Conservation (phyloP, 1,140 invertebrate genomes). For the Gerris buenoi region DNA sequence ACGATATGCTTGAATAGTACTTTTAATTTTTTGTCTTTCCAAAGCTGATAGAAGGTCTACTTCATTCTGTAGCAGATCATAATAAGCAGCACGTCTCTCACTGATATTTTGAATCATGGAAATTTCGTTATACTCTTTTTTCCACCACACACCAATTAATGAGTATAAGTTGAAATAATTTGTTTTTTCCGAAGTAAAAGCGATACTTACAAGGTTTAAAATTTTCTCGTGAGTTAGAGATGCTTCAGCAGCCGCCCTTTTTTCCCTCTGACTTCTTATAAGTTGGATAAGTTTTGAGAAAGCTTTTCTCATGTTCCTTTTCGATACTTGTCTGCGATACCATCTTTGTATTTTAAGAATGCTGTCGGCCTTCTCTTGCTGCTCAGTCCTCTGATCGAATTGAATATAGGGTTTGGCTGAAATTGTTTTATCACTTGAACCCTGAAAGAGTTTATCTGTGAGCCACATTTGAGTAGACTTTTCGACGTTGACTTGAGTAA, state of each 20-base stretch:
- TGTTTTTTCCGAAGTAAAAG: not conserved
- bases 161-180: not conserved
- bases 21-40: slow-evolving; percentile 2
- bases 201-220: not conserved
- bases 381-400: not conserved
- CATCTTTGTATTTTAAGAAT: not conserved
- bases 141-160: not conserved
- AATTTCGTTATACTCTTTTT: not conserved
- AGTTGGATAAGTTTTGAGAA: not conserved
- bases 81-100: not conserved
- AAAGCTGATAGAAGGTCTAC: not conserved
- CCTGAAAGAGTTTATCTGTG: not conserved
- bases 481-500: not conserved
- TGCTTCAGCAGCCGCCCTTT: not conserved
- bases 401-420: not conserved
- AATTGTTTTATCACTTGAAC: not conserved
- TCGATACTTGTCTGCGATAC: not conserved
- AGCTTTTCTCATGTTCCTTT: not conserved
- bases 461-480: slow-evolving; percentile 2
- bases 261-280: not conserved
- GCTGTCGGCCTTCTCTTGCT: not conserved
- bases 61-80: not conserved
- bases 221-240: not conserved
- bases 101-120: not conserved
- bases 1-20: not conserved